Base-by-base conservation (phyloP, 1,140 invertebrate genomes). In the Anadara kagoshimensis region DNA sequence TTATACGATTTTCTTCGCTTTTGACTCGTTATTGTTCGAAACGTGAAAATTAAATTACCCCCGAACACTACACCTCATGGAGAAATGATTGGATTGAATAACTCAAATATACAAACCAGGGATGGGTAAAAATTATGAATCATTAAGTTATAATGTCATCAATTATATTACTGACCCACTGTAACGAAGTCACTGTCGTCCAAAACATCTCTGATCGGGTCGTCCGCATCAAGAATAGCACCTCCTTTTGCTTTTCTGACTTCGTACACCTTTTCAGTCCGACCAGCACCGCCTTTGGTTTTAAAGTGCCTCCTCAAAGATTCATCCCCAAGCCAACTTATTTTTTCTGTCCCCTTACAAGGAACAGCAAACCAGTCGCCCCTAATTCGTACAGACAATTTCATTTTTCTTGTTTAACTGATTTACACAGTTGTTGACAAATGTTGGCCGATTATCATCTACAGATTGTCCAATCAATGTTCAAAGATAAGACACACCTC, bases 161-260 rank as follows among this genome's bases (percentile, higher is more conserved):
- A 58, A 58, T 22, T 36, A 36, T 36, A 36, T 36, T 7, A 79
- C 89, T 89, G 87, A 93, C 92, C 92, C 45, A 93, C 90, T 43
- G 91, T 91, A 29, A 93, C 91, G 81, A 92, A 93, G 72, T 93
- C 93, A 84, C 93, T 92, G 83, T 93, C 92, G 75, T 93, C 91
- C 10, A 93, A 85, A 24, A 93, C 91, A 64, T 91, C 89, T 61
- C 79, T 85, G 43, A 93, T 89, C 12, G 85, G 14, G 81, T 93
- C 93, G 73, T 91, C 90, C 5, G 90, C 90, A 81, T 93, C 92
- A 56, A 93, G 80, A 54, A 93, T 90, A 12, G 92, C 92, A 1
- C 92, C 92, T 8, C 93, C 92, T 76, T 91, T 87, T 0, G 92
- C 92, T 82, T 92, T 93, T 16, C 92, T 83, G 5, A 93, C 87